Conservation (phyloP, 2,888 invertebrate species). For the Imbricaverruca yamaguchii region DNA sequence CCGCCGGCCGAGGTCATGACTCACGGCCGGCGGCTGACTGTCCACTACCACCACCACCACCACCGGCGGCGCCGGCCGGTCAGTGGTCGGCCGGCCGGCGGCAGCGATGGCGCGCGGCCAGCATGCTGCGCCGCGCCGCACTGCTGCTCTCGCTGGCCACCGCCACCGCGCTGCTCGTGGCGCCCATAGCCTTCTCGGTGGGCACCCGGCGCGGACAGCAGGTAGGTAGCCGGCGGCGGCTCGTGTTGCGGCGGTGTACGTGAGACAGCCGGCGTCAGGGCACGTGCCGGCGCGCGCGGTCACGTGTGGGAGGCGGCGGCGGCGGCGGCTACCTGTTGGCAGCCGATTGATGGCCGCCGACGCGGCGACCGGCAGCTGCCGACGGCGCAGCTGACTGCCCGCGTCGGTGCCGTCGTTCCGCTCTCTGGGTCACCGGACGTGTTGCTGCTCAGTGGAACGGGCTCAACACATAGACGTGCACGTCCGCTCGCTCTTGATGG, state of each 20-base stretch:
- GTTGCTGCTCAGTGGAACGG: too few species aligned
- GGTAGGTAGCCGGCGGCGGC: background rate
- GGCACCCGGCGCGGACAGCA: background rate
- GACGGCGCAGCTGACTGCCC: background rate
- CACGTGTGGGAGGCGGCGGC: too few species aligned
- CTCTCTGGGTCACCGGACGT: too few species aligned
- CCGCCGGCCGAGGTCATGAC: background rate
- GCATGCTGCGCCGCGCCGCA: background rate
- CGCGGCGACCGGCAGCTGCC: background rate
- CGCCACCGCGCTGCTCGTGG: slow-evolving; percentile 2
- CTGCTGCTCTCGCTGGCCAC: background rate
- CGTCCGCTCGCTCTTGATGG: too few species aligned
- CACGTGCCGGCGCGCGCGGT: too few species aligned
- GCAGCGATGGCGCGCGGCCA: background rate
- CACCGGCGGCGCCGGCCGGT: background rate
- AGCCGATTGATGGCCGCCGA: background rate
- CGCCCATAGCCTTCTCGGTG: background rate
- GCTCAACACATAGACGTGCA: too few species aligned
- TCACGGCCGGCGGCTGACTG: slow-evolving; percentile 3
- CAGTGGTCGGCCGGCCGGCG: background rate
- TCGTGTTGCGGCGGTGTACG: too few species aligned
- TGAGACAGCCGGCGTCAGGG: too few species aligned
- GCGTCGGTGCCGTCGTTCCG: too few species aligned
- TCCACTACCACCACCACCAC: background rate
- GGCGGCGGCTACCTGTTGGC: too few species aligned